These are phyloP conservation scores for Apantesis nais DNA, from an alignment of 2,888 invertebrate species.

Conservation along the genomic window DNA sequence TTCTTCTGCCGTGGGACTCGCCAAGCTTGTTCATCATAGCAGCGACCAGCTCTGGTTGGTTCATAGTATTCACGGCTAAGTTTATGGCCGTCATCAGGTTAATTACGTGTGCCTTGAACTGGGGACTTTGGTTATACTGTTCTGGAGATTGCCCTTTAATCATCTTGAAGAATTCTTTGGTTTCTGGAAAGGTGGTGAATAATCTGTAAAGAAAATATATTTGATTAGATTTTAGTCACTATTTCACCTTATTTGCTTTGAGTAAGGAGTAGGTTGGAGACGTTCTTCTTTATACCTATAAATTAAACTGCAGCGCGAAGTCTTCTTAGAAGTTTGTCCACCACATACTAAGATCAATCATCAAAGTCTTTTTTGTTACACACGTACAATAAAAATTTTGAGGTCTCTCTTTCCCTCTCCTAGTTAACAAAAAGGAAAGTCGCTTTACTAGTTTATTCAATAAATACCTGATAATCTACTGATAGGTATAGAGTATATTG, in stretches of 20 bases:
- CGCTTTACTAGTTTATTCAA: no score
- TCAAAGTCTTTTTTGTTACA: background rate
- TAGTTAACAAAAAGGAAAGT: no score
- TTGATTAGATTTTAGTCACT: background rate
- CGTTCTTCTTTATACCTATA: no score
- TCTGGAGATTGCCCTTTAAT: constrained; percentile 68
- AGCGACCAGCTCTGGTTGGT: constrained; percentile 75
- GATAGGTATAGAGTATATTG: no score
- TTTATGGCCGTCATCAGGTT: constrained; percentile 77
- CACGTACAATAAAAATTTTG: background rate
- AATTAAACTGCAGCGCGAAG: background rate
- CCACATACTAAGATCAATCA: no score
- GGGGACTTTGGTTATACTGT: constrained; percentile 68
- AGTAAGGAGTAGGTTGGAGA: no score
- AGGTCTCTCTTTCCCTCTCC: background rate
- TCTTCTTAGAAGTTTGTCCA: no score
- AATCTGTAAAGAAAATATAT: constrained; percentile 57
- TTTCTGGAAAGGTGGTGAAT: constrained; percentile 70
- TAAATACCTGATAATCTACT: no score
- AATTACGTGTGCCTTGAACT: constrained; percentile 81
- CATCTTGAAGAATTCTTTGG: constrained; percentile 76
- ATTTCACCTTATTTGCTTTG: background rate
- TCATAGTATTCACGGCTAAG: constrained; percentile 69
- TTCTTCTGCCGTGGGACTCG: constrained; percentile 70
- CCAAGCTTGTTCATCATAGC: constrained; percentile 80